Conservation (phyloP, 2,888 invertebrate genomes). For the Lypha dubia region DNA sequence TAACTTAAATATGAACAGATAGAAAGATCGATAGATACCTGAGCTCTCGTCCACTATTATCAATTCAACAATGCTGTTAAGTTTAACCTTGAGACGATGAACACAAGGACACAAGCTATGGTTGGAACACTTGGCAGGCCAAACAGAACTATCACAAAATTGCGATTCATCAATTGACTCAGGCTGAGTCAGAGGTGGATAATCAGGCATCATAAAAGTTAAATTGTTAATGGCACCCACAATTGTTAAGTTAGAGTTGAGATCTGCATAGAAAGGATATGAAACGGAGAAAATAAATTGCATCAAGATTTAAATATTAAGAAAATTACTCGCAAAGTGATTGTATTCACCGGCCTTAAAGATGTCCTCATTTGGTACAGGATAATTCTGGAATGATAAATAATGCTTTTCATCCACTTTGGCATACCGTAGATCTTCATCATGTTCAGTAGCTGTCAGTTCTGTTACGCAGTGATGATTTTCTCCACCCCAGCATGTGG, state of each 20-base stretch:
- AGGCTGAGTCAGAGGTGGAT: conserved; percentile 89
- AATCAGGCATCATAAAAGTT: conserved; percentile 90
- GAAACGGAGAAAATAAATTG: background rate
- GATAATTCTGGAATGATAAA: conserved; percentile 71
- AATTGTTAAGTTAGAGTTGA: conserved; percentile 74
- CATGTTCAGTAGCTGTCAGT: conserved; percentile 69
- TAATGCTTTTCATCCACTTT: conserved; percentile 76
- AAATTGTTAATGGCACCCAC: conserved; percentile 87
- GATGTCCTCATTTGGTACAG: conserved; percentile 72
- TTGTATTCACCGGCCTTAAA: conserved; percentile 74
- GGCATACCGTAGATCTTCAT: conserved; percentile 71
- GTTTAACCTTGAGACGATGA: conserved; percentile 77
- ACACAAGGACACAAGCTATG: conserved; percentile 74
- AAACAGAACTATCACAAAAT: conserved; percentile 76
- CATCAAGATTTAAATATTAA: background rate
- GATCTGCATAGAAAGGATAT: conserved; percentile 67
- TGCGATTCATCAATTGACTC: conserved; percentile 77
- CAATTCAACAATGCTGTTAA: conserved; percentile 78
- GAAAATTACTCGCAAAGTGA: conserved; percentile 77
- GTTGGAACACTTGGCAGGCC: conserved; percentile 73
- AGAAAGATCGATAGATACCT: conserved; percentile 68
- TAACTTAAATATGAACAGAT: no score
- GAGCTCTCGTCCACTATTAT: conserved; percentile 79
- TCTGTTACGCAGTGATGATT: conserved; percentile 75
- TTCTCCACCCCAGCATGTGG: conserved; percentile 72